Conservation (phyloP, 2,888 invertebrate species). For the Eurytoma adleriae region DNA sequence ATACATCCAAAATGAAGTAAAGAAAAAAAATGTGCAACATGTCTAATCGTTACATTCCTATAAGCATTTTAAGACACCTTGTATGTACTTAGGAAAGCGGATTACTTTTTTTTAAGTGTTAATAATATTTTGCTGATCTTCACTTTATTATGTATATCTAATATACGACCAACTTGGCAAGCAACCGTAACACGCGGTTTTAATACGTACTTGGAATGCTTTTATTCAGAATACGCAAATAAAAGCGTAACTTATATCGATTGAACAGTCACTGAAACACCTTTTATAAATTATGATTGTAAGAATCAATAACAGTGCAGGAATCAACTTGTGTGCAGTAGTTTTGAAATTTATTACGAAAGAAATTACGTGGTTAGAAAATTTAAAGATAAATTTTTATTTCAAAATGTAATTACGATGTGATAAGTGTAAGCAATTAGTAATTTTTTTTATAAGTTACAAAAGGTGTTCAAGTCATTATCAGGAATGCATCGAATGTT, state of each 20-base stretch:
- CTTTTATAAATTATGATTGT: constrained; percentile 12
- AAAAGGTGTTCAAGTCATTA: constrained; percentile 28
- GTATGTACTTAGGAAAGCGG: constrained; percentile 49
- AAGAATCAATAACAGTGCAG: not conserved
- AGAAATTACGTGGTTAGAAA: not conserved
- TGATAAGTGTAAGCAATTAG: not conserved
- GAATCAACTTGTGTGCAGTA: not conserved
- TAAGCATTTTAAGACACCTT: constrained; percentile 51
- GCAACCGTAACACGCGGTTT: constrained; percentile 48
- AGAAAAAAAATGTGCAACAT: constrained; percentile 45
- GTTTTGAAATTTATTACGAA: not conserved
- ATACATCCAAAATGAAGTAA: constrained; percentile 32
- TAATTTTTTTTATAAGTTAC: not conserved
- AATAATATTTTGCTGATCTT: constrained; percentile 49
- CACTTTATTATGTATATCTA: constrained; percentile 38
- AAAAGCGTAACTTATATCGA: constrained; percentile 51
- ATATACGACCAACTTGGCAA: constrained; percentile 55
- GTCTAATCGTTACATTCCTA: constrained; percentile 51
- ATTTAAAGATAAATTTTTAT: not conserved
- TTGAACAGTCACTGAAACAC: constrained; percentile 40
- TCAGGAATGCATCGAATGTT: constrained; percentile 47
- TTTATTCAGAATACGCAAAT: constrained; percentile 55
- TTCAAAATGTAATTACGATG: not conserved
- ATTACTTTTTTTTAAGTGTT: constrained; percentile 19
- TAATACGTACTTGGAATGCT: constrained; percentile 57